Percentiles rank a stretch among this genome's conserved stretches.
These are phyloP conservation scores for Dicyrtomina minuta DNA, from an alignment of 2,888 invertebrate species.

Conservation along the genomic window DNA sequence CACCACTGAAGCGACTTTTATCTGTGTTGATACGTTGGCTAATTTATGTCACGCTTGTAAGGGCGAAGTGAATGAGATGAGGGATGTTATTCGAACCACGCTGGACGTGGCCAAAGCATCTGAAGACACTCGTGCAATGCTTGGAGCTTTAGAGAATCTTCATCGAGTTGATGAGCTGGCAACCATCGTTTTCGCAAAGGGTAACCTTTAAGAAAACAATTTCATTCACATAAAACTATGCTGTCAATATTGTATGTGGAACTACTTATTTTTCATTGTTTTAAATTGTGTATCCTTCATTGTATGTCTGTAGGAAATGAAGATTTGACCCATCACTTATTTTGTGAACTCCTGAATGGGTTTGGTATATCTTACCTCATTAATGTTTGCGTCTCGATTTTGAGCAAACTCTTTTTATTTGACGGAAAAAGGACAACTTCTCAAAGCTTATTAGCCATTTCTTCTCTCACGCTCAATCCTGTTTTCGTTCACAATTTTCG, in stretches of 20 bases:
- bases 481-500: slow-evolving; percentile 52
- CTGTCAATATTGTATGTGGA: background rate
- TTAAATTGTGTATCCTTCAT: too few relatives aligned
- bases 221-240: too few relatives aligned
- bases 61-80: slow-evolving; percentile 53
- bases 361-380: slow-evolving; percentile 52
- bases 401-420: slow-evolving; percentile 49
- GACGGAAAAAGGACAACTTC: slow-evolving; percentile 51
- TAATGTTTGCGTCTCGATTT: slow-evolving; percentile 48
- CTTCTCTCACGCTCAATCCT: slow-evolving; percentile 46
- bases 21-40: slow-evolving; percentile 50
- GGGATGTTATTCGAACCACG: slow-evolving; percentile 52
- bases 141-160: slow-evolving; percentile 51
- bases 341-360: slow-evolving; percentile 52
- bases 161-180: slow-evolving; percentile 51
- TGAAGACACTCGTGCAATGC: slow-evolving; percentile 52
- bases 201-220: too few relatives aligned
- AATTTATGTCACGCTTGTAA: slow-evolving; percentile 50
- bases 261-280: too few relatives aligned
- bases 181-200: slow-evolving; percentile 52
- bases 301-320: slow-evolving; percentile 50
- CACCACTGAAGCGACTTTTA: slow-evolving; percentile 51
- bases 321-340: slow-evolving; percentile 52
- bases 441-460: slow-evolving; percentile 51
- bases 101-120: slow-evolving; percentile 52